These are phyloP conservation scores for Balaeniceps rex DNA, from an alignment of 2,113 vertebrate species.

Conservation along the genomic window DNA sequence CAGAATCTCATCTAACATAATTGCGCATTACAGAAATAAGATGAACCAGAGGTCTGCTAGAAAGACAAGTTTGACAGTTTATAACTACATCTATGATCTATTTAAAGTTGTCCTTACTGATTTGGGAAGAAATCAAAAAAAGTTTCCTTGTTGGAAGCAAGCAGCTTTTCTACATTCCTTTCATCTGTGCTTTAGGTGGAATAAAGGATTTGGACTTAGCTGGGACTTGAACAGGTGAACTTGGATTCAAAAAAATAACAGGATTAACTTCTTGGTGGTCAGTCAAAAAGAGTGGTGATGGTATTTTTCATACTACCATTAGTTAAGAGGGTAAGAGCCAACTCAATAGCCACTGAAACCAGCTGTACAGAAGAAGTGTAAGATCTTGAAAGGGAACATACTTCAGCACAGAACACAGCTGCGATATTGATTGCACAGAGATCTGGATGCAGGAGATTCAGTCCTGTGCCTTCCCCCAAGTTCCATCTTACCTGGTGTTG, in stretches of 20 bases:
- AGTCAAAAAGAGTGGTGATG: neutral
- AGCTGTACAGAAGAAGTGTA: neutral
- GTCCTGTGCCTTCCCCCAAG: neutral
- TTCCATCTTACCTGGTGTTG: neutral
- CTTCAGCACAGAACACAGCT: neutral
- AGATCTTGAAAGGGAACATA: neutral
- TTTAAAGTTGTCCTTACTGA: neutral
- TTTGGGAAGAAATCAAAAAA: neutral
- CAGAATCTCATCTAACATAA: neutral
- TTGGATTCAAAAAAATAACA: neutral
- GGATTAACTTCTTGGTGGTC: neutral
- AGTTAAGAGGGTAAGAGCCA: neutral
- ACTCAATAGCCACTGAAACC: neutral
- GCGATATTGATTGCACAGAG: rapidly evolving
- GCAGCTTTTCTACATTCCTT: neutral
- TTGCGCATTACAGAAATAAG: neutral
- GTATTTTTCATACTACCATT: neutral
- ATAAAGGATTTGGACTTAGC: neutral
- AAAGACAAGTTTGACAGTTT: neutral
- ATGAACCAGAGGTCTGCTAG: neutral
- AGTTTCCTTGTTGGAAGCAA: neutral
- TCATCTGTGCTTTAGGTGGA: neutral
- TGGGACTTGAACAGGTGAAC: neutral
- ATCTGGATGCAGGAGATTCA: neutral
- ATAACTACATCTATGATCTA: neutral